phyloP scores from a whole-genome alignment of 2,113 vertebrate species.

The Apodemus speciosus region DNA sequence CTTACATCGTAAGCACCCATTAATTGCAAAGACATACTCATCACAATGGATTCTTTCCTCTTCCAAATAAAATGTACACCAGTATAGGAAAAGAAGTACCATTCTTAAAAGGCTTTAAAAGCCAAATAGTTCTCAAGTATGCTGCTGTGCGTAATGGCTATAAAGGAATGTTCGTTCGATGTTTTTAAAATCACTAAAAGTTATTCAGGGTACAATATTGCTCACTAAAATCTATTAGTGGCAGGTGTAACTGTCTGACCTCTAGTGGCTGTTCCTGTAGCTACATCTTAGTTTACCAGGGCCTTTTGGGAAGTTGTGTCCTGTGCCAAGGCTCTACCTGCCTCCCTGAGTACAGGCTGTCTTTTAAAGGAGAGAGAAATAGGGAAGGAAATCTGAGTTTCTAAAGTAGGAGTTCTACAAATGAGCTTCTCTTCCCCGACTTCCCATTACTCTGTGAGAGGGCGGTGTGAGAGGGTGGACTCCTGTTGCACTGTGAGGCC shows the following conservation, averaged over 20 bases:
- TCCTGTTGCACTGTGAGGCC: neutral
- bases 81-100: neutral
- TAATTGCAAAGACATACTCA: neutral
- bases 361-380: neutral
- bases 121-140: neutral
- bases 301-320: too few species aligned
- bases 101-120: conserved; percentile 40
- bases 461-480: neutral
- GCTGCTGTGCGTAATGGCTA: neutral
- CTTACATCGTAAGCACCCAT: neutral
- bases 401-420: neutral
- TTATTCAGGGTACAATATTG: neutral
- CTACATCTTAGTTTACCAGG: conserved; percentile 38
- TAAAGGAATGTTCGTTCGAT: conserved; percentile 20
- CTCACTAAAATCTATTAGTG: conserved; percentile 37
- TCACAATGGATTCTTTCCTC: neutral
- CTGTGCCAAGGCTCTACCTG: too few species aligned
- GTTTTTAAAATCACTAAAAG: conserved; percentile 46
- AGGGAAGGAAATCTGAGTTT: neutral
- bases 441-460: neutral
- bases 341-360: neutral
- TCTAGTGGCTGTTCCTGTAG: conserved; percentile 66
- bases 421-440: neutral
- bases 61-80: conserved; percentile 6
- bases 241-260: conserved; percentile 65